Evolutionary conservation across 2,797 vertebrate genomes (phyloP), one percentile per base, ranked within the genome.

Genomic region (Manis crassicaudata): DNA sequence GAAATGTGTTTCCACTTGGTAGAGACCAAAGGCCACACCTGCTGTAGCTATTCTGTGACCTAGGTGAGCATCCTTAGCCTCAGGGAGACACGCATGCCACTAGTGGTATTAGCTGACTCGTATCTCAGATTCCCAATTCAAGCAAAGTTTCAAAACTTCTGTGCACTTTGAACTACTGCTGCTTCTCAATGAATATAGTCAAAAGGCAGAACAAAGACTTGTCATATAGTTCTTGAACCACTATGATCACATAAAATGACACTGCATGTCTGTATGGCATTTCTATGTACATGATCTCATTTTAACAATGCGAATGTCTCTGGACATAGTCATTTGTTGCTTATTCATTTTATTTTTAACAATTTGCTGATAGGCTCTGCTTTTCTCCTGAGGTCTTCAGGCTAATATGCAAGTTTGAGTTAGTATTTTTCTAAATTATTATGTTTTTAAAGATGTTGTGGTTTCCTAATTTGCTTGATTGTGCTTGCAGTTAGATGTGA

Each of bases 1-100:
- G 92, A 43, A 80, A 43, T 77, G 43, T 92, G 43, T 95, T 95
- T 81, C 32, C 16, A 62, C 18, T 88, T 81, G 94, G 10, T 75
- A 60, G 14, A 92, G 62, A 46, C 92, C 72, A 75, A 80, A 94
- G 56, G 77, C 21, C 40, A 94, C 16, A 81, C 6, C 43, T 77
- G 40, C 46, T 88, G 29, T 29, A 52, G 60, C 17, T 89, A 7
- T 67, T 81, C 40, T 72, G 20, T 82, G 65, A 56, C 90, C 20
- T 56, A 27, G 6, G 4, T 58, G 14, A 92, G 14, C 85, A 72
- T 27, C 50, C 13, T 75, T 50, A 40, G 7, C 54, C 72, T 86
- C 80, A 85, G 76, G 68, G 77, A 85, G 29, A n/a, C 6, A 75
- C 7, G 8, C 4, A 50, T 52, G 21, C 37, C 46, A 32, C 27